Evolutionary conservation across 2,797 vertebrate species (phyloP), one percentile per base, ranked within the genome.

Genomic region (Hapalemur alaotrensis): DNA sequence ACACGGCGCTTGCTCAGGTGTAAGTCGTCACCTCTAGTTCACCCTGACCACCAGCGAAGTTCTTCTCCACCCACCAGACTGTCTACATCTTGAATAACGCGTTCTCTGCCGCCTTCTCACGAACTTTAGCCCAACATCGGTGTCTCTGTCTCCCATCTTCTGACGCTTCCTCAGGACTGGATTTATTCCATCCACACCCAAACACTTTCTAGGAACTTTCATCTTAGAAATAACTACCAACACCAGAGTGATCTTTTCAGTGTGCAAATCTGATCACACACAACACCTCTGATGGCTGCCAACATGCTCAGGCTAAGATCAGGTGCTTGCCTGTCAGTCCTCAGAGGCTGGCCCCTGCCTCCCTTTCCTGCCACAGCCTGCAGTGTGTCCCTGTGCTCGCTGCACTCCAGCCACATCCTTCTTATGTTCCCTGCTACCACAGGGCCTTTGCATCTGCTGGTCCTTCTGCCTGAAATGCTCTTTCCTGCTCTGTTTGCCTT

Each of bases 151-250:
- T 84, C 52, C 78, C 25, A 14, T 38, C 90, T 46, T 59, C 9
- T 25, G 22, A 14, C 17, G 69, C 54, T 54, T 82, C n/a, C 85
- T 67, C 41, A 30, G 85, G n/a, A 41, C 75, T 73, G 57, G 17
- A 59, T 82, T 41, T 52, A 57, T 17, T 70, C 13, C 20, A 57
- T 18, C 69, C 25, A 59, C 11, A 78, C 11, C 73, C 48, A 48
- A 22, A 54, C 15, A 43, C 48, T 52, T 80, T 32, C n/a, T 38
- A 50, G 59, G 43, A 91, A 65, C 61, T 81, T 92, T 20, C 67
- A 80, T 30, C 65, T 95, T 79, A 89, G 84, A 92, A 50, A 35
- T 70, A 83, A 89, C 4, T 41, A 17, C 54, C 46, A 18, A 32
- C 48, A 75, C 35, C 22, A 28, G 63, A 61, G 30, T 30, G 50